A percentile compares a stretch with the other conserved stretches of the same genome.
These are phyloP conservation scores for Boulengeromyrus knoepffleri DNA, from an alignment of 2,113 vertebrate species.

Conservation along the genomic window DNA sequence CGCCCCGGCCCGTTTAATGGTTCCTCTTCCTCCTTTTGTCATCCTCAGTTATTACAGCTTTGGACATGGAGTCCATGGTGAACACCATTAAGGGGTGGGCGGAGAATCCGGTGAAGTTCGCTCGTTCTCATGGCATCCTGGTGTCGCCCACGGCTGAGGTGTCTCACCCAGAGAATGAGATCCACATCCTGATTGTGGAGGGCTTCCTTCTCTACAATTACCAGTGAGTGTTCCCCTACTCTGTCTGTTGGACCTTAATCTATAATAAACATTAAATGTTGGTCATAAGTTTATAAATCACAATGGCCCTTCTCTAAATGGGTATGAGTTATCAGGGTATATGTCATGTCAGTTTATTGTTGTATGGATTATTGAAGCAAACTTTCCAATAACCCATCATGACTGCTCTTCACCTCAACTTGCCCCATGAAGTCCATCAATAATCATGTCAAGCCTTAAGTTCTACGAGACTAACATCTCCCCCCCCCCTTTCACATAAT, in stretches of 20 bases:
- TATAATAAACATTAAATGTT: too few species aligned
- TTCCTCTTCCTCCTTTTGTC: slow-evolving; percentile 10
- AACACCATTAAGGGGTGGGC: slow-evolving; percentile 66
- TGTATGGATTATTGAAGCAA: neutral
- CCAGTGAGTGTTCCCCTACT: slow-evolving; percentile 41
- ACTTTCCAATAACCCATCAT: neutral
- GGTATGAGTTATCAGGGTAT: neutral
- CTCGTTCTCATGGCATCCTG: slow-evolving; percentile 62
- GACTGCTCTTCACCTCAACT: neutral
- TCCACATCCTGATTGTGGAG: slow-evolving; percentile 67
- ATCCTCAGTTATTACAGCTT: slow-evolving; percentile 59
- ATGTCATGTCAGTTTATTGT: neutral
- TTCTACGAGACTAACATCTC: neutral
- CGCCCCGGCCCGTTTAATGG: neutral
- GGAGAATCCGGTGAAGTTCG: slow-evolving; percentile 71
- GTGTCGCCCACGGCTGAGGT: slow-evolving; percentile 37
- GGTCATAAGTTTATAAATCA: neutral
- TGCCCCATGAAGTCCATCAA: neutral
- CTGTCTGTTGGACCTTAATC: neutral
- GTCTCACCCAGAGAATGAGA: slow-evolving; percentile 42
- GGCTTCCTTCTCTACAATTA: slow-evolving; percentile 72
- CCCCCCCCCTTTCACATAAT: neutral
- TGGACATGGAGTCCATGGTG: slow-evolving; percentile 74
- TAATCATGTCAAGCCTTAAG: neutral
- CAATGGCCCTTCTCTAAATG: neutral